Evolutionary conservation across 2,797 vertebrate species (phyloP).

Genomic region (Myotis planiceps): DNA sequence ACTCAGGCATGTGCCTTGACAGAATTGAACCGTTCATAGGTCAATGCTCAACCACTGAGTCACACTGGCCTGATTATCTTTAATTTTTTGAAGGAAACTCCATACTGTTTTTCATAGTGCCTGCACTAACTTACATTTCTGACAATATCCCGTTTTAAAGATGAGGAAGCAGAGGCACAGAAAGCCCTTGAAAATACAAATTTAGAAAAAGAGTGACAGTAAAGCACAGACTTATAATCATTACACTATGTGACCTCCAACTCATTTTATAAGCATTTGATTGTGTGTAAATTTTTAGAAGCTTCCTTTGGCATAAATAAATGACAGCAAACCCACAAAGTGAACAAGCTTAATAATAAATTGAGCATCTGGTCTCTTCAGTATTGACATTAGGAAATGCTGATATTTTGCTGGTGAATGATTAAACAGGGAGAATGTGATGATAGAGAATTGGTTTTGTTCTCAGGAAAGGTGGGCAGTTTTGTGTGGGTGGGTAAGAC

Average conservation of each 20-base stretch:
- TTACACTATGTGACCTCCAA: neutral
- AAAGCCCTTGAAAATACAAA: neutral
- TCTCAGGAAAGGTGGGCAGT: neutral
- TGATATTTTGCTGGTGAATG: neutral
- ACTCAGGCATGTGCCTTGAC: no score
- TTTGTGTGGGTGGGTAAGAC: neutral
- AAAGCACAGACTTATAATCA: neutral
- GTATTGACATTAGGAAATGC: neutral
- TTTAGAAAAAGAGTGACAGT: neutral
- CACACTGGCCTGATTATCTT: neutral
- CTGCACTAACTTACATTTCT: neutral
- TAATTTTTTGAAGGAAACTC: neutral
- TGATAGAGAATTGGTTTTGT: neutral
- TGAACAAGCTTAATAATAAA: neutral
- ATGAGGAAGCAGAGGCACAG: neutral
- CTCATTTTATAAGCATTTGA: neutral
- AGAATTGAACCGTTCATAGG: no score
- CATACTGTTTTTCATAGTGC: neutral
- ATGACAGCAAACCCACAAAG: neutral
- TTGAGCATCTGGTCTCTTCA: neutral
- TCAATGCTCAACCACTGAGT: no score
- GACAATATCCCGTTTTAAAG: neutral
- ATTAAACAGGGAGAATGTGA: slow-evolving; percentile 16
- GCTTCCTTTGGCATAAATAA: neutral
- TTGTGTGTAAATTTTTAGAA: neutral